Percentiles rank a stretch among this genome's conserved stretches.
phyloP scores from a whole-genome alignment of 1,140 invertebrate genomes.

The Drosophila sproati region DNA sequence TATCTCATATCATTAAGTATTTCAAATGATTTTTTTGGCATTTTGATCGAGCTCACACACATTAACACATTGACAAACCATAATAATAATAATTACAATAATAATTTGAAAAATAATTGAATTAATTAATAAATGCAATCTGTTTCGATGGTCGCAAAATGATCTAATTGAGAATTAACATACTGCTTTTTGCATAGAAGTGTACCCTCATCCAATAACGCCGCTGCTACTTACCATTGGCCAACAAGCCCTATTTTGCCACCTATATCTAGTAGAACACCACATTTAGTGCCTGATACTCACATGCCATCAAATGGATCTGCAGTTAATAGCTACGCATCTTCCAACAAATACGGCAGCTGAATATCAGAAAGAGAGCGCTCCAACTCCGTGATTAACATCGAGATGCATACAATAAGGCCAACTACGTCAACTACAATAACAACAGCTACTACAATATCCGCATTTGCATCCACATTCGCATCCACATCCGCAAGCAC shows the following conservation, averaged over 20 bases:
- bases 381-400: constrained; percentile 80
- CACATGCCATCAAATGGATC: constrained; percentile 85
- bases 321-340: constrained; percentile 85
- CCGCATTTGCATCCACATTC: constrained; percentile 13
- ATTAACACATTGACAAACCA: constrained; percentile 20
- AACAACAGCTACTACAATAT: constrained; percentile 24
- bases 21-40: constrained; percentile 22
- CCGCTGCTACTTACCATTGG: constrained; percentile 89
- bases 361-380: constrained; percentile 84
- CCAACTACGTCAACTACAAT: constrained; percentile 27
- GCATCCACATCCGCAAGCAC: constrained; percentile 25
- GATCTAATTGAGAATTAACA: constrained; percentile 68
- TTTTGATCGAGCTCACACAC: constrained; percentile 57
- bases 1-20: constrained; percentile 36
- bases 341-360: constrained; percentile 84
- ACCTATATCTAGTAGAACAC: constrained; percentile 89
- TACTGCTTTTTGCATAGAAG: constrained; percentile 86
- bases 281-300: constrained; percentile 90
- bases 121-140: constrained; percentile 22
- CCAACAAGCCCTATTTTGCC: constrained; percentile 90
- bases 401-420: constrained; percentile 73
- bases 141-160: constrained; percentile 4
- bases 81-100: constrained; percentile 9
- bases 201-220: constrained; percentile 85
- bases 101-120: constrained; percentile 10